Evolutionary conservation across 2,888 invertebrate species (phyloP), one percentile per base, ranked within the genome.

Genomic region (Hyles lineata): DNA sequence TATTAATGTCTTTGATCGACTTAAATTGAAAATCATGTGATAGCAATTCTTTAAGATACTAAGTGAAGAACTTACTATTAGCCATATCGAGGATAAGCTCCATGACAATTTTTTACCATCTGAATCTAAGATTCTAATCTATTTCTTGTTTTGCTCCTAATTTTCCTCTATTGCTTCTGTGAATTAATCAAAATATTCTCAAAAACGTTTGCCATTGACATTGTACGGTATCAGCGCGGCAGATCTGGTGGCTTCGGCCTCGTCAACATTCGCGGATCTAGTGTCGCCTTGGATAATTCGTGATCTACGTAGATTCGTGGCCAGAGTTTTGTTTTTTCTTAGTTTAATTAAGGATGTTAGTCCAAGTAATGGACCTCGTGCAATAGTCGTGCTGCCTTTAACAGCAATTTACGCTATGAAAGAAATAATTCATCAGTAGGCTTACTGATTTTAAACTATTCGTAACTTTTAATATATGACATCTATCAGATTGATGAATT

Each of bases 191-290:
- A 17, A 23, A 61, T 29, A 32, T n/a, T n/a, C 19, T n/a, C 43
- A 63, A n/a, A 63, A 35, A n/a, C 4, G 11, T 23, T 23, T 6
- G 21, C 23, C 15, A 4, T 35, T 67, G 67, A 67, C 67, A 67
- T 50, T 67, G 43, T 17, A 23, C 8, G 11, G 17, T 55, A 55
- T 55, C 55, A 55, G 17, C 11, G 43, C 63, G 9, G 19, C 62
- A 62, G 35, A 62, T 67, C 67, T 23, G 0, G 21, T 55, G 55
- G 50, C 5, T 50, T 43, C 23, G 50, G 67, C 67, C 67, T 67
- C 67, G 63, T 63, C 43, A 21, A 67, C 67, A 43, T 11, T 50
- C 50, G 67, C 50, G 67, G 67, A 67, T 67, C 43, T 23, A 67
- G 1, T n/a, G 11, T 67, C 17, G 67, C 67, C 67, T 67, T 67